A percentile compares a stretch with the other conserved stretches of the same genome.
phyloP scores from a whole-genome alignment of 2,797 vertebrate species.

The Otolemur crassicaudatus region DNA sequence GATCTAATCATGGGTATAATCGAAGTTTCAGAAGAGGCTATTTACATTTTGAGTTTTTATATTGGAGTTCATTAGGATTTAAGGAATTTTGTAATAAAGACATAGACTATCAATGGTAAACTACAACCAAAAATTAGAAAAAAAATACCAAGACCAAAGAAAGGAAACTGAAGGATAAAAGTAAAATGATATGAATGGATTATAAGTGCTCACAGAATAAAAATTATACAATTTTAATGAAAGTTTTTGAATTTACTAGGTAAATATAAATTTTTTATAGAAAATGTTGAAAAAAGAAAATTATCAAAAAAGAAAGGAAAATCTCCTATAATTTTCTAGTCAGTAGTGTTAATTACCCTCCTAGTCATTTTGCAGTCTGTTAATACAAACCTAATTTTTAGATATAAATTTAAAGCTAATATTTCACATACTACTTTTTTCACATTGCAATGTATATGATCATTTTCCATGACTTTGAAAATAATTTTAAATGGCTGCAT shows the following conservation, averaged over 20 bases:
- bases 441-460: not conserved
- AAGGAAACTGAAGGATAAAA: conserved; percentile 2
- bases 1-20: conserved; percentile 28
- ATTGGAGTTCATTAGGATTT: not conserved
- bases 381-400: not conserved
- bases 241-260: not conserved
- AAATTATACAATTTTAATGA: not conserved
- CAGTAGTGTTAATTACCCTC: not conserved
- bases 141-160: conserved; percentile 21
- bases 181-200: not conserved
- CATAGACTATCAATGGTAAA: not conserved
- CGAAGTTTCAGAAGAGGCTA: conserved; percentile 28
- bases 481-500: not conserved
- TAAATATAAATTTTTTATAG: not conserved
- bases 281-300: conserved; percentile 37
- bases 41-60: conserved; percentile 51
- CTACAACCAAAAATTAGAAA: not conserved
- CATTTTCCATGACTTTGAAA: not conserved
- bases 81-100: conserved; percentile 22
- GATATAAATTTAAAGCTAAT: not conserved
- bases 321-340: not conserved
- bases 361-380: not conserved
- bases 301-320: conserved; percentile 19
- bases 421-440: not conserved
- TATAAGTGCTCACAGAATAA: not conserved